phyloP scores from a whole-genome alignment of 2,888 invertebrate genomes.

The Portevinia maculata region DNA sequence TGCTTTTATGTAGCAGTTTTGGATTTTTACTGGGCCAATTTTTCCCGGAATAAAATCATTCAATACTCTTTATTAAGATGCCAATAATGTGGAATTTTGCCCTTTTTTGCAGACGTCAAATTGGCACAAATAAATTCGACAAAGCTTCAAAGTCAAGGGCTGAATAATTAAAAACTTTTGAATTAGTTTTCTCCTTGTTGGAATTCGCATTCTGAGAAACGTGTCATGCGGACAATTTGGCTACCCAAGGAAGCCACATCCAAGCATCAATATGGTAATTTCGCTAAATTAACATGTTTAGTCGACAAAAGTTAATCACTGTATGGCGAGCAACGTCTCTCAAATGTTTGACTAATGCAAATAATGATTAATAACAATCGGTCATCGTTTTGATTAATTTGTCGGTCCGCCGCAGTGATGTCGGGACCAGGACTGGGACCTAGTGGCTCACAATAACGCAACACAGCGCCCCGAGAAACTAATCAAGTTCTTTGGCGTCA shows the following conservation, averaged over 20 bases:
- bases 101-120: background rate
- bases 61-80: too few species aligned
- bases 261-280: slow-evolving; percentile 58
- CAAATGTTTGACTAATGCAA: slow-evolving; percentile 70
- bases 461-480: slow-evolving; percentile 60
- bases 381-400: slow-evolving; percentile 70
- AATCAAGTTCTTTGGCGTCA: slow-evolving; percentile 54
- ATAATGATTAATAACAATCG: slow-evolving; percentile 70
- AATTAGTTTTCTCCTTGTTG: slow-evolving; percentile 14
- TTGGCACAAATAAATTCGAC: background rate
- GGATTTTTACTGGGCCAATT: background rate
- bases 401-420: slow-evolving; percentile 57
- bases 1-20: too few species aligned
- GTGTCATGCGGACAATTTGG: slow-evolving; percentile 8
- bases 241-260: slow-evolving; percentile 19
- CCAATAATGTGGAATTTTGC: background rate
- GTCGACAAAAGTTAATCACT: slow-evolving; percentile 70
- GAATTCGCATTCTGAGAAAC: slow-evolving; percentile 2
- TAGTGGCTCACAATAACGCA: slow-evolving; percentile 35
- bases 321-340: slow-evolving; percentile 50
- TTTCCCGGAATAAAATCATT: background rate
- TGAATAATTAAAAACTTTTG: slow-evolving; percentile 28
- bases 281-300: slow-evolving; percentile 70
- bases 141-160: too few species aligned
- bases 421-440: background rate